phyloP scores from a whole-genome alignment of 1,140 invertebrate genomes.

The Heliothis subflexa region DNA sequence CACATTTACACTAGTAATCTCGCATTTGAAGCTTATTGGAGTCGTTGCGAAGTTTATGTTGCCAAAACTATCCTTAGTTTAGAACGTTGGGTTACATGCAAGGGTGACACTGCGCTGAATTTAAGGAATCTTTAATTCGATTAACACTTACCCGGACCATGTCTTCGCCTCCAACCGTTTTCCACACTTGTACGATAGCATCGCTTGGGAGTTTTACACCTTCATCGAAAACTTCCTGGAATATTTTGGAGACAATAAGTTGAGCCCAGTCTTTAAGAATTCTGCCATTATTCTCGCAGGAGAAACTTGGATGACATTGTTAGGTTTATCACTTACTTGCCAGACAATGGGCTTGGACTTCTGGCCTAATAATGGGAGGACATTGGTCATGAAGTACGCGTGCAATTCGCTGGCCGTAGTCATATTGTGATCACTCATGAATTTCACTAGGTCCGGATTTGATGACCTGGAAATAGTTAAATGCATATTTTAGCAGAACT shows the following conservation, averaged over 20 bases:
- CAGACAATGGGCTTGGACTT: constrained; percentile 91
- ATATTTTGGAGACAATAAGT: background rate
- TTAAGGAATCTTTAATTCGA: background rate
- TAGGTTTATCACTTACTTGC: constrained; percentile 89
- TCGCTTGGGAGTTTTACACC: constrained; percentile 88
- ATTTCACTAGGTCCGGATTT: constrained; percentile 91
- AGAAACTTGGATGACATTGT: background rate
- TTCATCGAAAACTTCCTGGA: constrained; percentile 91
- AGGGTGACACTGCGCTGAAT: background rate
- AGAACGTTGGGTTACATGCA: too few relatives aligned
- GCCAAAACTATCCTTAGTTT: too few relatives aligned
- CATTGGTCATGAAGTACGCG: constrained; percentile 67
- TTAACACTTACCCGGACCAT: constrained; percentile 60
- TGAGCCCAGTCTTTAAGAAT: background rate
- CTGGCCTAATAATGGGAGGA: constrained; percentile 63
- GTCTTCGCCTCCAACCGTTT: constrained; percentile 62
- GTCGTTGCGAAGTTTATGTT: too few relatives aligned
- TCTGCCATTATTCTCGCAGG: background rate
- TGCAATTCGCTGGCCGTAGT: constrained; percentile 70
- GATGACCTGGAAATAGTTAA: constrained; percentile 87
- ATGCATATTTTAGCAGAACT: background rate
- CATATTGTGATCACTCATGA: constrained; percentile 89
- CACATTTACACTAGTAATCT: too few relatives aligned
- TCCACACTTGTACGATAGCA: constrained; percentile 91
- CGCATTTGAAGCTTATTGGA: too few relatives aligned